Conservation (phyloP, 2,888 invertebrate genomes). For the Oegoconia quadripuncta region DNA sequence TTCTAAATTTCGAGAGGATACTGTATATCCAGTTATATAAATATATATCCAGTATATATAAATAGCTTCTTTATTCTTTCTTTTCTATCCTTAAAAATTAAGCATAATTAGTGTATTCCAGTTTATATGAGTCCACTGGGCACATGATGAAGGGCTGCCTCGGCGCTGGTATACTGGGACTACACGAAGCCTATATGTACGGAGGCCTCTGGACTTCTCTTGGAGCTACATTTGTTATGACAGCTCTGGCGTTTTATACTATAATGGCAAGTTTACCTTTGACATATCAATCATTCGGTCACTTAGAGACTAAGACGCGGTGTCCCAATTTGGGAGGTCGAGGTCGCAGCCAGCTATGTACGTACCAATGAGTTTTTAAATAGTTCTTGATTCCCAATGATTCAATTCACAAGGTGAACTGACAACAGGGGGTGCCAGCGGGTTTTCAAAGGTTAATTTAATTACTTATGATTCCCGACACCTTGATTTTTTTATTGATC, state of each 20-base stretch:
- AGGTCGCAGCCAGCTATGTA: too few relatives aligned
- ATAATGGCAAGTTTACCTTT: constrained; percentile 43
- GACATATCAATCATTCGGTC: background rate
- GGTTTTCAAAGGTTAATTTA: too few relatives aligned
- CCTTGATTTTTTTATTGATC: too few relatives aligned
- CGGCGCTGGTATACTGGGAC: constrained; percentile 51
- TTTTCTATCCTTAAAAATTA: background rate
- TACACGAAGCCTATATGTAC: constrained; percentile 59
- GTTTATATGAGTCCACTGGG: constrained; percentile 45
- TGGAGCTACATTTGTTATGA: constrained; percentile 32
- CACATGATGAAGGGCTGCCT: constrained; percentile 56
- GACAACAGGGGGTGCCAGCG: too few relatives aligned
- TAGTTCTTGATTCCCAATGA: too few relatives aligned
- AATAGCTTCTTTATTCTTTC: too few relatives aligned
- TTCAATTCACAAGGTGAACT: too few relatives aligned
- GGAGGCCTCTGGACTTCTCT: constrained; percentile 58
- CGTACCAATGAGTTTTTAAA: too few relatives aligned
- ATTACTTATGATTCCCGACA: too few relatives aligned
- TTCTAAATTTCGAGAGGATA: background rate
- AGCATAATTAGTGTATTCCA: constrained; percentile 25
- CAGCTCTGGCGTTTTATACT: constrained; percentile 35
- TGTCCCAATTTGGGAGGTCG: too few relatives aligned
- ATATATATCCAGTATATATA: background rate
- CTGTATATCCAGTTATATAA: background rate
- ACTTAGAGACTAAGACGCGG: too few relatives aligned